These are phyloP conservation scores for Charaxes varanes DNA, from an alignment of 1,140 invertebrate genomes.

Conservation along the genomic window DNA sequence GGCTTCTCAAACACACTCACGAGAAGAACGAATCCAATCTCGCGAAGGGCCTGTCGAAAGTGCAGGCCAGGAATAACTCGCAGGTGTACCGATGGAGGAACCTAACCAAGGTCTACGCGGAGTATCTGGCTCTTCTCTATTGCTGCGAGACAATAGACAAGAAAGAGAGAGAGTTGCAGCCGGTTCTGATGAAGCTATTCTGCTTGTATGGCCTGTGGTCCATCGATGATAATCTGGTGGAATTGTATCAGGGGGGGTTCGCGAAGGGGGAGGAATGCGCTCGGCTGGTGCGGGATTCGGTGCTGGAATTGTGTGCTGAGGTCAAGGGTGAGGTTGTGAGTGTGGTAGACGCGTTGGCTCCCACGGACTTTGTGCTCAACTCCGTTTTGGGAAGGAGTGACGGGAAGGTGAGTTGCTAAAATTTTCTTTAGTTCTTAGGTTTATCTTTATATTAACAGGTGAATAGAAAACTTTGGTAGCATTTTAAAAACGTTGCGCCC, in stretches of 20 bases:
- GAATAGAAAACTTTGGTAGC: too few species aligned
- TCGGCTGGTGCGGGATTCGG: constrained; percentile 75
- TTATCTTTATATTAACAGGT: too few species aligned
- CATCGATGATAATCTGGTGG: constrained; percentile 84
- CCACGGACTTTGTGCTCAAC: constrained; percentile 90
- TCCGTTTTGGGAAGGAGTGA: constrained; percentile 90
- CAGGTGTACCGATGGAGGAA: constrained; percentile 88
- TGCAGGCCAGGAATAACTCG: constrained; percentile 84
- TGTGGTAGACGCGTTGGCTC: constrained; percentile 89
- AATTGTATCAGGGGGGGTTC: constrained; percentile 82
- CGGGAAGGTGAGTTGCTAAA: constrained; percentile 79
- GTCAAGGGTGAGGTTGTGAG: constrained; percentile 86
- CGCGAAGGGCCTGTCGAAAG: constrained; percentile 77
- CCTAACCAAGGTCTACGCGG: constrained; percentile 84
- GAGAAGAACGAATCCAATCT: constrained; percentile 76
- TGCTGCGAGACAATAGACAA: constrained; percentile 75
- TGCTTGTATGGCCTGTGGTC: constrained; percentile 82
- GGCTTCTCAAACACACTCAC: constrained; percentile 82
- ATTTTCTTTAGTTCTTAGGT: constrained; percentile 10
- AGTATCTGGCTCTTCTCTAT: constrained; percentile 79
- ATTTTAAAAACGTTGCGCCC: too few species aligned
- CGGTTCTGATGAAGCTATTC: constrained; percentile 79
- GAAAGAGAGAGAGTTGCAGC: constrained; percentile 66
- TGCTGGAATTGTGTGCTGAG: constrained; percentile 81
- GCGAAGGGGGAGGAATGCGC: constrained; percentile 49